Conservation (phyloP, 2,888 invertebrate species). For the Notodromas monacha region DNA sequence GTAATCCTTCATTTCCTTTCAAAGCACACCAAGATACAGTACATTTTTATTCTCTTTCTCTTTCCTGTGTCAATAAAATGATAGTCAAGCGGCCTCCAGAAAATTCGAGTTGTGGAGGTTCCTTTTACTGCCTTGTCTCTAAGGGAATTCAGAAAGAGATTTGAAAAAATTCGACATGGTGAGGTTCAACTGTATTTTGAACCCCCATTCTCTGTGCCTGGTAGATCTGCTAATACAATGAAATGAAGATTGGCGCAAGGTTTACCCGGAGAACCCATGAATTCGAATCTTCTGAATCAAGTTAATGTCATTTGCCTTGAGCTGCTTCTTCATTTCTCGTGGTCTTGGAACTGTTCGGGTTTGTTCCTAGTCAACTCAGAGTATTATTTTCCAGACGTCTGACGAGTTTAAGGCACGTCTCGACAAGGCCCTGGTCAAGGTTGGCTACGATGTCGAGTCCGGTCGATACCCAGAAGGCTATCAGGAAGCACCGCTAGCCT, state of each 20-base stretch:
- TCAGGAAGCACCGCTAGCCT: slow-evolving; percentile 79
- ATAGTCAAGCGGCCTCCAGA: too few relatives aligned
- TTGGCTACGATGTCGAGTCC: slow-evolving; percentile 53
- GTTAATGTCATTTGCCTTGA: neutral
- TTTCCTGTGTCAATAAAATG: too few relatives aligned
- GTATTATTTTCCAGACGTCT: slow-evolving; percentile 26
- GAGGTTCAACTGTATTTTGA: too few relatives aligned
- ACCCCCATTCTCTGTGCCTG: too few relatives aligned
- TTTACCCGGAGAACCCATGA: neutral
- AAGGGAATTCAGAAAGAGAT: too few relatives aligned
- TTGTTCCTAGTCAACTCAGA: too few relatives aligned
- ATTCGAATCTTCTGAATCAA: neutral
- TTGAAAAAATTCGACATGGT: too few relatives aligned
- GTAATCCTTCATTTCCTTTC: too few relatives aligned
- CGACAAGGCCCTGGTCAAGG: slow-evolving; percentile 40
- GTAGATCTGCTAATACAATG: too few relatives aligned
- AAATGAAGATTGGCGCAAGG: neutral
- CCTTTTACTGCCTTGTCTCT: slow-evolving; percentile 6
- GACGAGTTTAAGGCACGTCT: slow-evolving; percentile 57
- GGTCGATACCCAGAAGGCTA: slow-evolving; percentile 69
- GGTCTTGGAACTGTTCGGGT: too few relatives aligned
- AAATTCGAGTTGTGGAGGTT: neutral
- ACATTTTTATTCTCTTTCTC: too few relatives aligned
- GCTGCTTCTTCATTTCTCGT: neutral
- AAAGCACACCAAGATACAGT: too few relatives aligned